Percentiles rank a stretch among this genome's conserved stretches.
These are phyloP conservation scores for Chrysolina oricalcia DNA, from an alignment of 2,888 invertebrate species.

Conservation along the genomic window DNA sequence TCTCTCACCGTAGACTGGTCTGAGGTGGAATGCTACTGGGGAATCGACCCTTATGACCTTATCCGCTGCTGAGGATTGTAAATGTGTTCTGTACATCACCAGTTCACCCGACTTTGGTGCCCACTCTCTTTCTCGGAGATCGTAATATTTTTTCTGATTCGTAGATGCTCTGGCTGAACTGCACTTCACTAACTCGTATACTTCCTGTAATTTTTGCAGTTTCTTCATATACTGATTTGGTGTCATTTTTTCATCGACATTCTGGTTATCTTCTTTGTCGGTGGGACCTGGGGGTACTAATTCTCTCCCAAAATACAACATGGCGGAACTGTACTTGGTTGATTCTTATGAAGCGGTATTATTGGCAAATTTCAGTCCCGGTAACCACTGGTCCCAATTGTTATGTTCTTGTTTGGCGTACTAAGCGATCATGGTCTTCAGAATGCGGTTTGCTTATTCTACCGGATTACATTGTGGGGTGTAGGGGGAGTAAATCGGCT, in stretches of 20 bases:
- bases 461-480: neutral
- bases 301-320: too few relatives aligned
- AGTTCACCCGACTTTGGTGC: neutral
- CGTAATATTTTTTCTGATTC: neutral
- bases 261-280: neutral
- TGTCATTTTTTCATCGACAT: neutral
- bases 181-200: neutral
- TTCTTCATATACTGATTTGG: neutral
- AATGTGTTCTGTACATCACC: conserved; percentile 3
- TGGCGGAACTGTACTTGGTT: neutral
- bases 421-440: neutral
- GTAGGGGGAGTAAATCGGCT: neutral
- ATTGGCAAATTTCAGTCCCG: neutral
- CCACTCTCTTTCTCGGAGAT: neutral
- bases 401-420: neutral
- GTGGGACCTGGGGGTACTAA: too few relatives aligned
- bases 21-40: neutral
- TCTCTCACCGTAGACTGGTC: neutral
- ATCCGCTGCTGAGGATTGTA: neutral
- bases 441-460: neutral
- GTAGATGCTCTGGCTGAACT: neutral
- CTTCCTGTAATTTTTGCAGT: neutral
- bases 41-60: neutral
- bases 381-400: neutral
- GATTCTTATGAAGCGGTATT: neutral